Percentiles rank a stretch among this genome's conserved stretches.
phyloP scores from a whole-genome alignment of 2,888 invertebrate species.

The Hypselothyrea guttata region DNA sequence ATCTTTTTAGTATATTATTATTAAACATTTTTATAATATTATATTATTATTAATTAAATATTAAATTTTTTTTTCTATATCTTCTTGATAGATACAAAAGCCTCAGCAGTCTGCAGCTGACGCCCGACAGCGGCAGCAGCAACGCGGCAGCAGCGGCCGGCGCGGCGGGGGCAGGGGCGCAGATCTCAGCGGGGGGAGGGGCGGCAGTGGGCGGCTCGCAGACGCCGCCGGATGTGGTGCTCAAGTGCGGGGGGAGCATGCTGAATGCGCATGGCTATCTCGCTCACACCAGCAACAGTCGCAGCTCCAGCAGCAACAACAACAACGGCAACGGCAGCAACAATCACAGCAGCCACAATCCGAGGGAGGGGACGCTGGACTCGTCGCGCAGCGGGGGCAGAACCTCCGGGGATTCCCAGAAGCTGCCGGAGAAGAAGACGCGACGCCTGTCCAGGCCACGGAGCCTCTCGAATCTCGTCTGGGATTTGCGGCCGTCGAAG shows the following conservation, averaged over 20 bases:
- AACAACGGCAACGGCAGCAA: slow-evolving; percentile 63
- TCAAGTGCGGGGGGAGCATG: slow-evolving; percentile 79
- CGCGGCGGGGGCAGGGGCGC: slow-evolving; percentile 27
- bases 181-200: slow-evolving; percentile 6
- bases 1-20: too few species aligned
- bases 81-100: slow-evolving; percentile 80
- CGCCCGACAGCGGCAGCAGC: slow-evolving; percentile 78
- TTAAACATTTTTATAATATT: too few species aligned
- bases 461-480: slow-evolving; percentile 93
- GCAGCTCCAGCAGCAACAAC: slow-evolving; percentile 80
- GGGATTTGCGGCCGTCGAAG: slow-evolving; percentile 86
- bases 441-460: slow-evolving; percentile 91
- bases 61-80: background rate
- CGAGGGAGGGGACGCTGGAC: slow-evolving; percentile 91
- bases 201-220: slow-evolving; percentile 27
- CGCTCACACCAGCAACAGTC: slow-evolving; percentile 64
- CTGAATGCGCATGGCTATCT: slow-evolving; percentile 69
- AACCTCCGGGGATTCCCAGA: slow-evolving; percentile 91
- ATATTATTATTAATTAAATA: too few species aligned
- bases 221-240: slow-evolving; percentile 77
- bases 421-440: slow-evolving; percentile 91
- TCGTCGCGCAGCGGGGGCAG: slow-evolving; percentile 94
- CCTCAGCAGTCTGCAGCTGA: slow-evolving; percentile 82
- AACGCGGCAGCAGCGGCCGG: slow-evolving; percentile 55
- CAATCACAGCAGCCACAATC: slow-evolving; percentile 80